phyloP scores from a whole-genome alignment of 2,797 vertebrate genomes.

The Alosa sapidissima region DNA sequence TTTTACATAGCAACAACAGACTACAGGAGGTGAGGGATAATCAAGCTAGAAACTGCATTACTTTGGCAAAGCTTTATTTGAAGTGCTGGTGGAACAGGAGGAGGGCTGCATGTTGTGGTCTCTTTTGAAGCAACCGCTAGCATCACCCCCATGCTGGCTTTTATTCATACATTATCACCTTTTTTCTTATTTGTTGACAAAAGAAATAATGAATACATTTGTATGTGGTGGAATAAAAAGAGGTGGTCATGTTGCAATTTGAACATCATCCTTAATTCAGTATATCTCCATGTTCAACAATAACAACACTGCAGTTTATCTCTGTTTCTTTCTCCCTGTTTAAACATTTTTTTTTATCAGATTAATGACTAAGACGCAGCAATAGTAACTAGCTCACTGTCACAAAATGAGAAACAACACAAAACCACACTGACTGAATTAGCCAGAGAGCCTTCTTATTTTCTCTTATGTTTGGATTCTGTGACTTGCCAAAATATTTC shows the following conservation, averaged over 20 bases:
- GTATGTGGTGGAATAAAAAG: not conserved
- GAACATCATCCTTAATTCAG: not conserved
- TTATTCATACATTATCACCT: not conserved
- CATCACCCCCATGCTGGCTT: not conserved
- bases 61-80: not conserved
- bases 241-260: not conserved
- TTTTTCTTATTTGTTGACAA: not conserved
- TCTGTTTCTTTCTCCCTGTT: not conserved
- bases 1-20: not conserved
- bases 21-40: conserved; percentile 15
- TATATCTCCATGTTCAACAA: not conserved
- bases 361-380: not conserved
- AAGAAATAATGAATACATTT: not conserved
- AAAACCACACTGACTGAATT: not conserved
- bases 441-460: not conserved
- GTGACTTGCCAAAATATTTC: conserved; percentile 23
- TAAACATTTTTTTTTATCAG: not conserved
- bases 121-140: not conserved
- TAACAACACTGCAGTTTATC: not conserved
- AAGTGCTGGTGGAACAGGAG: not conserved
- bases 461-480: not conserved
- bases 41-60: not conserved
- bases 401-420: not conserved
- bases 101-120: not conserved
- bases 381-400: not conserved